These are phyloP conservation scores for Oreochromis niloticus DNA, from an alignment of 2,113 vertebrate species.

Conservation along the genomic window DNA sequence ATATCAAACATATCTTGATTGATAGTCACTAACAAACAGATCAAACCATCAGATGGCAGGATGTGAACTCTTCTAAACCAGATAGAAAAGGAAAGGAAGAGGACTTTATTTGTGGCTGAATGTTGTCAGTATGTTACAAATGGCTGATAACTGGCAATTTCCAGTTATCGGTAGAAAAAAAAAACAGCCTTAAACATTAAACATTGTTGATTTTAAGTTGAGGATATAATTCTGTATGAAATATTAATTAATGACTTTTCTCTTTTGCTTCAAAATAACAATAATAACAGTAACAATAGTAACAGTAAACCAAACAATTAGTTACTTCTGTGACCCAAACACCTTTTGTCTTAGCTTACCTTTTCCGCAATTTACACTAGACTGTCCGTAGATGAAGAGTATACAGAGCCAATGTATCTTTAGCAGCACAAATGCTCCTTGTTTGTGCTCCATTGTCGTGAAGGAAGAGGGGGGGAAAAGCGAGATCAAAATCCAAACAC, in stretches of 20 bases:
- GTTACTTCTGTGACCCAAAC: neutral
- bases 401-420: neutral
- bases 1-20: too few relatives aligned
- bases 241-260: neutral
- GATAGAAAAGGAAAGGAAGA: too few relatives aligned
- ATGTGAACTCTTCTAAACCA: too few relatives aligned
- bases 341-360: neutral
- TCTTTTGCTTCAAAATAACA: neutral
- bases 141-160: too few relatives aligned
- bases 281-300: neutral
- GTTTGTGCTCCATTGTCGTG: neutral
- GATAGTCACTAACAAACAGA: too few relatives aligned
- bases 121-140: too few relatives aligned
- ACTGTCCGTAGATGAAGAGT: neutral
- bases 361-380: neutral
- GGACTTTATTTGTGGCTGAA: too few relatives aligned
- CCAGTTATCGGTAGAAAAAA: too few relatives aligned
- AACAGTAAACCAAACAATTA: neutral
- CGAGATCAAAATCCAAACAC: neutral
- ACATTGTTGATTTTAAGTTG: neutral
- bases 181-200: neutral
- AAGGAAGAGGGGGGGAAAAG: accelerated
- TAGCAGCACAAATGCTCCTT: neutral
- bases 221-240: neutral
- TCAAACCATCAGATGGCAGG: too few relatives aligned